Evolutionary conservation across 30 jellyfish, hydroid and myxozoan genomes (phyloP).

Genomic region (Chironex yamaguchii): DNA sequence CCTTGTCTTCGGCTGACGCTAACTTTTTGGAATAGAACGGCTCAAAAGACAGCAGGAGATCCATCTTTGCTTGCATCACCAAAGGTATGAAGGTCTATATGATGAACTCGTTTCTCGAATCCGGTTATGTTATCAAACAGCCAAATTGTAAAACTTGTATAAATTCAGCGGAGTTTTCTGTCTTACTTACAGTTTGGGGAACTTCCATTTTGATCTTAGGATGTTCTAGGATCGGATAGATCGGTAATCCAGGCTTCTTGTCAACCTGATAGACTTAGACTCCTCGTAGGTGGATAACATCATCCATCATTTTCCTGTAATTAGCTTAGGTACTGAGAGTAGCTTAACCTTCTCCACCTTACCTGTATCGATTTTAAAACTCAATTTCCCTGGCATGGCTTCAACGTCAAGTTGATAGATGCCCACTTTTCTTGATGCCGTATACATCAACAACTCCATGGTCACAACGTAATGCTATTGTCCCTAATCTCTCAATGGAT

Average conservation of each 20-base stretch:
- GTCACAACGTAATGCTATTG: background rate
- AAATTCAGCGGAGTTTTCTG: conserved; percentile 46
- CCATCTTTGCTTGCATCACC: background rate
- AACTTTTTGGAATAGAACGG: background rate
- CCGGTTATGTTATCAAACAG: background rate
- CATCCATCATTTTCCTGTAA: conserved; percentile 26
- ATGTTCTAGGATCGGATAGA: conserved; percentile 41
- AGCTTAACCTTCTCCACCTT: conserved; percentile 45
- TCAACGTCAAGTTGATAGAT: conserved; percentile 4
- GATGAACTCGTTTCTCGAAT: background rate
- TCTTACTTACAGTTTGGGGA: conserved; percentile 36
- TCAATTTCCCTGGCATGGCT: conserved; percentile 8
- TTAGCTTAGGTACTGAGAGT: conserved; percentile 32
- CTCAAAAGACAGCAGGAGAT: background rate
- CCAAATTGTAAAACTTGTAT: conserved; percentile 37
- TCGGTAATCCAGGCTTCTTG: conserved; percentile 22
- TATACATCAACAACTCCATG: conserved; percentile 44
- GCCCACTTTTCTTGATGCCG: background rate
- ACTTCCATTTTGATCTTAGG: conserved; percentile 27
- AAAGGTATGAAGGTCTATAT: background rate
- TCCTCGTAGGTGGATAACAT: conserved; percentile 12
- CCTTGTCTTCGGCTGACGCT: background rate
- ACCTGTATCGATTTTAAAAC: conserved; percentile 7
- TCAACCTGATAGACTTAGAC: conserved; percentile 13
- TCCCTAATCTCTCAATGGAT: background rate